phyloP scores from a whole-genome alignment of 2,888 invertebrate genomes.

The Globia sparganii region DNA sequence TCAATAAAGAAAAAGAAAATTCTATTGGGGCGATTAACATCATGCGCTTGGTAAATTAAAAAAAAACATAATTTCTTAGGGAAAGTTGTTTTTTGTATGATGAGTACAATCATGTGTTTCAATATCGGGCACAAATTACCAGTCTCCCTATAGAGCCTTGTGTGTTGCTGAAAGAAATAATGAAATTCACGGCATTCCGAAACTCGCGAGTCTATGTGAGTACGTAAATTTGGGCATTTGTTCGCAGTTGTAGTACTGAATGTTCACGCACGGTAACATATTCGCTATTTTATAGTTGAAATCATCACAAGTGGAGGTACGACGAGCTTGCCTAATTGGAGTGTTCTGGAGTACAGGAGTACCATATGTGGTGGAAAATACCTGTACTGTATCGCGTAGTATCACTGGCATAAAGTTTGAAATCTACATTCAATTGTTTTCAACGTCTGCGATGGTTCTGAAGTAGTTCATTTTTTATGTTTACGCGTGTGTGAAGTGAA shows the following conservation, averaged over 20 bases:
- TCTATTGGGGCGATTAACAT: too few relatives aligned
- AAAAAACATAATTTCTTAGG: too few relatives aligned
- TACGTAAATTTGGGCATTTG: neutral
- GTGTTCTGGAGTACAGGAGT: slow-evolving; percentile 55
- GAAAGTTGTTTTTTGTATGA: too few relatives aligned
- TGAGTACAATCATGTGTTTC: too few relatives aligned
- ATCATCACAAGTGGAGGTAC: slow-evolving; percentile 66
- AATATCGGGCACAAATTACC: too few relatives aligned
- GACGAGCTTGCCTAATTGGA: slow-evolving; percentile 72
- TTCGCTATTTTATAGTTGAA: slow-evolving; percentile 73
- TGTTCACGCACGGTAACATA: slow-evolving; percentile 23
- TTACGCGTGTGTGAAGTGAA: neutral
- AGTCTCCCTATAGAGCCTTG: neutral
- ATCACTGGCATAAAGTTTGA: slow-evolving; percentile 14
- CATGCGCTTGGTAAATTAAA: too few relatives aligned
- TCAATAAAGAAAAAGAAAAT: too few relatives aligned
- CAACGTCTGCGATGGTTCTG: slow-evolving; percentile 11
- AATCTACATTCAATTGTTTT: slow-evolving; percentile 39
- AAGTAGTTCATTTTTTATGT: neutral
- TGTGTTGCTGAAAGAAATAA: neutral
- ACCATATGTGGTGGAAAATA: slow-evolving; percentile 43
- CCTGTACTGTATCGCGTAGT: slow-evolving; percentile 6
- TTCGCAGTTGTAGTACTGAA: neutral
- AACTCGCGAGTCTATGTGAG: neutral
- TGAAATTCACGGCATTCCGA: neutral